phyloP scores from a whole-genome alignment of 2,797 vertebrate genomes.

The Eulemur rubriventer region DNA sequence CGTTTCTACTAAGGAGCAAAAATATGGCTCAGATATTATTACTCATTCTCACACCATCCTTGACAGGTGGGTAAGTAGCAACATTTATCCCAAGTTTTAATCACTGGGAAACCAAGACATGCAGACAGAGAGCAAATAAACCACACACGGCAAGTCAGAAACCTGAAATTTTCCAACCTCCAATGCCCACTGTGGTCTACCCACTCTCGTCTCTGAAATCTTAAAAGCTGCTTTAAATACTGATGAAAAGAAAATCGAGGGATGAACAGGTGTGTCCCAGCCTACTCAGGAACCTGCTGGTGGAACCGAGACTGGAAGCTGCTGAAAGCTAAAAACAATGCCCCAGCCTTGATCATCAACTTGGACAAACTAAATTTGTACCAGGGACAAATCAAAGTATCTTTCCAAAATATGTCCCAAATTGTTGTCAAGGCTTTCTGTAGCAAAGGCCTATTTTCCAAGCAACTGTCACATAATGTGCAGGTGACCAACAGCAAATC shows the following conservation, averaged over 20 bases:
- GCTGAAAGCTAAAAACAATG: not conserved
- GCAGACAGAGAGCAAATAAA: conserved; percentile 44
- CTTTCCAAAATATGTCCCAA: not conserved
- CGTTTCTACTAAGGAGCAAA: conserved; percentile 80
- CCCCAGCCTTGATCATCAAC: not conserved
- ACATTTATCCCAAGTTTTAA: conserved; percentile 68
- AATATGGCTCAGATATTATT: conserved; percentile 76
- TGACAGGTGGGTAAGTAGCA: conserved; percentile 80
- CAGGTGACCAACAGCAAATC: not conserved
- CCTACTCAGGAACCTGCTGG: not conserved
- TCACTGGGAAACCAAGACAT: conserved; percentile 58
- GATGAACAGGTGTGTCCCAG: not conserved
- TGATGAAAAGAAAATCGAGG: not conserved
- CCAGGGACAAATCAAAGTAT: not conserved
- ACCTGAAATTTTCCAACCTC: conserved; percentile 8
- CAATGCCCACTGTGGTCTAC: not conserved
- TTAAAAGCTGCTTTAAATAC: conserved; percentile 37
- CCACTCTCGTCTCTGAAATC: conserved; percentile 30
- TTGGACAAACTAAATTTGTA: not conserved
- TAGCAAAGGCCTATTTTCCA: not conserved
- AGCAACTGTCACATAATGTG: not conserved
- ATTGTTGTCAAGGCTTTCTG: not conserved
- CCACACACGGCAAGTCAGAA: conserved; percentile 5
- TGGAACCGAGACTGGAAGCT: not conserved
- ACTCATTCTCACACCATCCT: conserved; percentile 77